Evolutionary conservation across 2,113 vertebrate species (phyloP).

Genomic region (Pluvianellus socialis): DNA sequence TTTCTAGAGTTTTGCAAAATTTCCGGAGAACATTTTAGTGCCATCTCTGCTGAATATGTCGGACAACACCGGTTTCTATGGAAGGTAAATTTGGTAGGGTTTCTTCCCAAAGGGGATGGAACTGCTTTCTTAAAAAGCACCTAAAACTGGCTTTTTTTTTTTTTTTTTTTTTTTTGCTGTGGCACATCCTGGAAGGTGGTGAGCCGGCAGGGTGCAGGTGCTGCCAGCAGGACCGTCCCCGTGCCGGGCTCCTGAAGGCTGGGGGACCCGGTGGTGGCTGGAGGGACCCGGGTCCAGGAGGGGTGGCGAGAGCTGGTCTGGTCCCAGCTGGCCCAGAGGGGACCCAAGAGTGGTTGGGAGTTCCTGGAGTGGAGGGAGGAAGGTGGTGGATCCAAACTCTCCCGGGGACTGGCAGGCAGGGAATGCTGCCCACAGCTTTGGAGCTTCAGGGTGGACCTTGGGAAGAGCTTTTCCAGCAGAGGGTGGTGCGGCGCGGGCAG

Average conservation of each 20-base stretch:
- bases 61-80: neutral
- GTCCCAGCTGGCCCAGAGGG: rapidly evolving
- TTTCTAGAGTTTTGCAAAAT: neutral
- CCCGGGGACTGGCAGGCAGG: neutral
- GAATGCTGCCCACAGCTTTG: rapidly evolving
- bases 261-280: rapidly evolving
- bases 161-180: neutral
- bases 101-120: neutral
- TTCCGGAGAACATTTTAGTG: neutral
- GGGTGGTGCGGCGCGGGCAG: neutral
- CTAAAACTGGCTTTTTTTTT: neutral
- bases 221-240: rapidly evolving
- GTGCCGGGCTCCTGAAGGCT: rapidly evolving
- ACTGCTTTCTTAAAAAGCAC: neutral
- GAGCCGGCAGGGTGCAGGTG: neutral
- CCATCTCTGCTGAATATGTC: rapidly evolving
- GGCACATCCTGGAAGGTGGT: rapidly evolving
- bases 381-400: neutral
- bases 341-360: neutral
- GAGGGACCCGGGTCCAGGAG: neutral
- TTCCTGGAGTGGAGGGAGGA: neutral
- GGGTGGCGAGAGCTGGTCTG: rapidly evolving
- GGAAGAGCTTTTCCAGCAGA: neutral
- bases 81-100: neutral
- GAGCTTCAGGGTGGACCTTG: neutral